These are phyloP conservation scores for Cacoxenus indagator DNA, from an alignment of 2,888 invertebrate species.

Conservation along the genomic window DNA sequence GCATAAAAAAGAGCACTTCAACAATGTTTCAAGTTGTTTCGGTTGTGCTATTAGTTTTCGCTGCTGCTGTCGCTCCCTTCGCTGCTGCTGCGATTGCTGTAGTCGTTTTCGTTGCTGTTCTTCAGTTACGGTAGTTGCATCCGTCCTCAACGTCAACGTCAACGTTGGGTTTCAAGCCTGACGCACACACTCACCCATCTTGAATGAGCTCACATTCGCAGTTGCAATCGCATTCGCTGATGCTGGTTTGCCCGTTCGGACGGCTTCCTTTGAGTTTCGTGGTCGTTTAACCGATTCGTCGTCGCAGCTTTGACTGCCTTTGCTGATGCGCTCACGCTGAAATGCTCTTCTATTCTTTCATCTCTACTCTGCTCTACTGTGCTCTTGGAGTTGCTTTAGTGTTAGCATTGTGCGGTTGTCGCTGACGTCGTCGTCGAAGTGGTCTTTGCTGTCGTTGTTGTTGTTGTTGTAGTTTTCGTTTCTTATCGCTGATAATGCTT, in stretches of 20 bases:
- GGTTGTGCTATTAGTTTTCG: slow-evolving; percentile 43
- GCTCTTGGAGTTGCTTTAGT: no score
- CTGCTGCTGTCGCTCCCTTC: slow-evolving; percentile 41
- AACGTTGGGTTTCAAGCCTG: neutral
- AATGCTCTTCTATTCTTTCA: neutral
- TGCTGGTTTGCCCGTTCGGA: slow-evolving; percentile 42
- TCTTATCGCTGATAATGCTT: slow-evolving; percentile 13
- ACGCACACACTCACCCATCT: slow-evolving; percentile 20
- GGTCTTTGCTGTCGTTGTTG: slow-evolving; percentile 20
- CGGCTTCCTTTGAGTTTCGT: slow-evolving; percentile 49
- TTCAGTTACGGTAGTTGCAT: slow-evolving; percentile 26
- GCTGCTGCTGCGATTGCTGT: slow-evolving; percentile 21
- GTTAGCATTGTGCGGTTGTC: no score
- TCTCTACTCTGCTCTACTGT: neutral
- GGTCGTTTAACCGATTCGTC: slow-evolving; percentile 16
- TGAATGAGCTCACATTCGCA: slow-evolving; percentile 26
- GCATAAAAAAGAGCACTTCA: slow-evolving; percentile 14
- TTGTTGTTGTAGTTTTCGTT: slow-evolving; percentile 14
- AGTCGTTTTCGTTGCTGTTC: slow-evolving; percentile 2
- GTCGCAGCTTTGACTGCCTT: slow-evolving; percentile 43
- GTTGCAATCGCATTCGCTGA: neutral
- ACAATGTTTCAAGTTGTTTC: slow-evolving; percentile 23
- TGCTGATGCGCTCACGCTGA: neutral
- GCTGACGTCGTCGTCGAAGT: slow-evolving; percentile 19
- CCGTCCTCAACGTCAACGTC: slow-evolving; percentile 1